Evolutionary conservation across 2,888 invertebrate genomes (phyloP).

Genomic region (Dromius quadrimaculatus): DNA sequence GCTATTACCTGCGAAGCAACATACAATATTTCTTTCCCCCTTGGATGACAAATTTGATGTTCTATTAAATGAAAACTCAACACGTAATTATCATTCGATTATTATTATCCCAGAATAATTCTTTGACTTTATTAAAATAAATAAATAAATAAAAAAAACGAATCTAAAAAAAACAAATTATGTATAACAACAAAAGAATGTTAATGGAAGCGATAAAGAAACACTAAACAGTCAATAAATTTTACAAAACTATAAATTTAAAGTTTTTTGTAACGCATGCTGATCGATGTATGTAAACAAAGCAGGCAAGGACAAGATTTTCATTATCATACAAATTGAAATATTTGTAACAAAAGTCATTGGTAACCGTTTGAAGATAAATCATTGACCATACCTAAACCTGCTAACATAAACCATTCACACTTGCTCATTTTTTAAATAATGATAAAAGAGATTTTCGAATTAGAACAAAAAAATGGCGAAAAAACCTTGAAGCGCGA

Average conservation of each 20-base stretch:
- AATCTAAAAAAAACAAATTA: conserved; percentile 12
- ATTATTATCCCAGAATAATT: background rate
- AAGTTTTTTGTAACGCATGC: conserved; percentile 29
- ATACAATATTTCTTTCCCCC: too few relatives aligned
- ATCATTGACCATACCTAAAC: background rate
- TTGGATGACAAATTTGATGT: too few relatives aligned
- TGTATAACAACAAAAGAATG: conserved; percentile 29
- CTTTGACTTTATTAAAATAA: background rate
- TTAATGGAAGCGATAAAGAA: conserved; percentile 33
- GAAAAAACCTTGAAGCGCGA: too few relatives aligned
- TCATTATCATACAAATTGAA: conserved; percentile 30
- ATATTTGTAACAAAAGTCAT: conserved; percentile 30
- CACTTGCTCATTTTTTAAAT: too few relatives aligned
- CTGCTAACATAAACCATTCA: background rate
- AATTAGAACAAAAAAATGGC: too few relatives aligned
- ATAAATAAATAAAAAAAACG: conserved; percentile 14
- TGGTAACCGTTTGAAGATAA: conserved; percentile 17
- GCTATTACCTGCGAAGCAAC: too few relatives aligned
- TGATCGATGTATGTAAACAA: conserved; percentile 28
- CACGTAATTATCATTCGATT: background rate
- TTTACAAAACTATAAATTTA: conserved; percentile 23
- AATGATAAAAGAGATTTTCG: too few relatives aligned
- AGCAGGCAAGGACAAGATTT: conserved; percentile 14
- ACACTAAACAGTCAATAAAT: conserved; percentile 23
- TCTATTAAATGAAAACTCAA: conserved; percentile 10